Conservation (phyloP, 2,888 invertebrate genomes). For the Lepidochrysops patricia region DNA sequence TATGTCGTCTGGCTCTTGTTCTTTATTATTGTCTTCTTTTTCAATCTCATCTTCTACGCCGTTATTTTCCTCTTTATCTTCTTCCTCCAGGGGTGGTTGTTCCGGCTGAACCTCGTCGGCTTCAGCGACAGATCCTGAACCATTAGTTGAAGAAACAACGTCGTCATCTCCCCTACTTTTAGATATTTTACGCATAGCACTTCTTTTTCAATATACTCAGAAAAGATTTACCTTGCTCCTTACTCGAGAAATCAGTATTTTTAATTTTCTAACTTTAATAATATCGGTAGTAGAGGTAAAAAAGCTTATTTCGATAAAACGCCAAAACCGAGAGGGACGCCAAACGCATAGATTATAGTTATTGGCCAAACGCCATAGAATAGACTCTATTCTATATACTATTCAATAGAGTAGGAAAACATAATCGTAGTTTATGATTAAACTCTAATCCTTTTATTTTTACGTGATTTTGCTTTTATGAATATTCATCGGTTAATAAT, state of each 20-base stretch:
- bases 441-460: no score
- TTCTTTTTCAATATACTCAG: slow-evolving; percentile 35
- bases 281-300: slow-evolving; percentile 27
- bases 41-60: slow-evolving; percentile 20
- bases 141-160: slow-evolving; percentile 62
- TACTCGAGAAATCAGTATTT: not conserved
- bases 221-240: slow-evolving; percentile 14
- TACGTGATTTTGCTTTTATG: no score
- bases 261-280: not conserved
- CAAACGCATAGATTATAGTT: slow-evolving; percentile 21
- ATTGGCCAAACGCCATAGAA: no score
- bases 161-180: slow-evolving; percentile 63
- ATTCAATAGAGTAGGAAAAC: no score
- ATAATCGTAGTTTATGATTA: no score
- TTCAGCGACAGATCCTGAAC: slow-evolving; percentile 51
- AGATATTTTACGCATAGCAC: slow-evolving; percentile 60
- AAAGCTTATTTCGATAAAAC: slow-evolving; percentile 7
- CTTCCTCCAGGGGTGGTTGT: slow-evolving; percentile 27
- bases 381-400: no score
- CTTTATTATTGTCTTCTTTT: slow-evolving; percentile 16
- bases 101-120: slow-evolving; percentile 28
- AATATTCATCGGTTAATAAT: no score
- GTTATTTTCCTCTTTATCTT: slow-evolving; percentile 27
- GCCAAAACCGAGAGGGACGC: slow-evolving; percentile 11
- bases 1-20: slow-evolving; percentile 22